Evolutionary conservation across 92 coral and sea anemone genomes (phyloP).

Genomic region (Porites rus): DNA sequence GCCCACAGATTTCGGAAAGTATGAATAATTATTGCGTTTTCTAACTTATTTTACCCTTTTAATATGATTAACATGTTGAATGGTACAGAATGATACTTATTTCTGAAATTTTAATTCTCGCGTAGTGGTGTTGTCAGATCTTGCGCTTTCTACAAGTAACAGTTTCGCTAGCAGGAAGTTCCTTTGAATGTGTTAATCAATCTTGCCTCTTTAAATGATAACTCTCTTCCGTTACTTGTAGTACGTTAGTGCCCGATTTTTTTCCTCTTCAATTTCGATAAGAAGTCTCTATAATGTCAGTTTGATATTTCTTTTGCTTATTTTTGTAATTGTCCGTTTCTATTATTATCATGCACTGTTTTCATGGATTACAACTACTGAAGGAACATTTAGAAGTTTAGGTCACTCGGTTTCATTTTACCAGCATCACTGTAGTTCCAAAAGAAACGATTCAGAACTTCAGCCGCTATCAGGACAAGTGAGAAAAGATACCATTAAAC

Average conservation of each 20-base stretch:
- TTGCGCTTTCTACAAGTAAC: conserved; percentile 16
- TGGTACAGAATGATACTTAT: conserved; percentile 6
- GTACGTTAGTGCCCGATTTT: conserved; percentile 19
- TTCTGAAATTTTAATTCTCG: background rate
- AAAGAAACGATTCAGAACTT: background rate
- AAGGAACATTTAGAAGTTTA: background rate
- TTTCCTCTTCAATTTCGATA: background rate
- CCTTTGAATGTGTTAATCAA: conserved; percentile 78
- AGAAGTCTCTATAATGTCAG: background rate
- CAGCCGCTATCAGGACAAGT: conserved; percentile 25
- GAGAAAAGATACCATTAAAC: conserved; percentile 23
- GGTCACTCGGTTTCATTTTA: background rate
- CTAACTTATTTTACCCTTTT: conserved; percentile 34
- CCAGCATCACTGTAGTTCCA: background rate
- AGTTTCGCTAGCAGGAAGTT: conserved; percentile 58
- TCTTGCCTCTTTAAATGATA: conserved; percentile 71
- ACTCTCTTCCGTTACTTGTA: conserved; percentile 57
- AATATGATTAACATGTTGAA: conserved; percentile 39
- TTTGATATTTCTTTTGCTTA: background rate
- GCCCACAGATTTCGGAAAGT: conserved; percentile 55
- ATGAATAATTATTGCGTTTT: conserved; percentile 47
- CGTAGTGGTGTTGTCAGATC: background rate
- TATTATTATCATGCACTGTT: background rate
- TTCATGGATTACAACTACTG: background rate
- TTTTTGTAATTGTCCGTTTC: background rate